Evolutionary conservation across 2,113 vertebrate genomes (phyloP).

Genomic region (Todiramphus saurophagus): DNA sequence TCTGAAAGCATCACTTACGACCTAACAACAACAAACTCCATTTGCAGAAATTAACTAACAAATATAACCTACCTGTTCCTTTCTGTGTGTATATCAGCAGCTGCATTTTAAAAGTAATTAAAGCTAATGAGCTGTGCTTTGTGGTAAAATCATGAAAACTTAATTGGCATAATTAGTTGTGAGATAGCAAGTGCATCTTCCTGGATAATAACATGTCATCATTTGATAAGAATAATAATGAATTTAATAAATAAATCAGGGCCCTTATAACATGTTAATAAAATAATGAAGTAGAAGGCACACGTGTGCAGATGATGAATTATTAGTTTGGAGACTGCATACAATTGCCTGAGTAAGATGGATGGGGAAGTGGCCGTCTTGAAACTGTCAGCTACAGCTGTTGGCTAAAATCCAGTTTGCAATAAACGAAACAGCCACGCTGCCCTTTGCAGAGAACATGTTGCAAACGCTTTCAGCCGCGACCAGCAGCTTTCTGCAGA

Average conservation of each 20-base stretch:
- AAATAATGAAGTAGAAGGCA: slow-evolving; percentile 41
- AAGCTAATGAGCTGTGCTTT: slow-evolving; percentile 72
- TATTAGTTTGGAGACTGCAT: slow-evolving; percentile 8
- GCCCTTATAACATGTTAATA: slow-evolving; percentile 34
- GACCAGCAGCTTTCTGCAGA: neutral
- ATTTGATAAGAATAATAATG: slow-evolving; percentile 60
- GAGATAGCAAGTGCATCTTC: slow-evolving; percentile 57
- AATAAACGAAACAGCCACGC: neutral
- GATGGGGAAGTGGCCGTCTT: slow-evolving; percentile 24
- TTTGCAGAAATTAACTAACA: slow-evolving; percentile 56
- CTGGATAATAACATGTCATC: slow-evolving; percentile 49
- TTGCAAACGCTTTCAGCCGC: rapidly evolving
- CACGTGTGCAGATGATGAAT: slow-evolving; percentile 34
- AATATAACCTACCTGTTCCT: slow-evolving; percentile 58
- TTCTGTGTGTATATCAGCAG: slow-evolving; percentile 55
- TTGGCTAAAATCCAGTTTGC: neutral
- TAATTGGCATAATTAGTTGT: slow-evolving; percentile 69
- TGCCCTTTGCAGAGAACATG: neutral
- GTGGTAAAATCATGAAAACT: slow-evolving; percentile 65
- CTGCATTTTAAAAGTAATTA: slow-evolving; percentile 72
- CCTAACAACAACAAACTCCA: neutral
- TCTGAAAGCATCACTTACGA: neutral
- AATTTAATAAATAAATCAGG: slow-evolving; percentile 62
- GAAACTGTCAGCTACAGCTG: neutral
- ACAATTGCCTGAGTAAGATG: slow-evolving; percentile 32